Base-by-base conservation (phyloP, 2,888 invertebrate species). In the Cosmorhoe ocellata region DNA sequence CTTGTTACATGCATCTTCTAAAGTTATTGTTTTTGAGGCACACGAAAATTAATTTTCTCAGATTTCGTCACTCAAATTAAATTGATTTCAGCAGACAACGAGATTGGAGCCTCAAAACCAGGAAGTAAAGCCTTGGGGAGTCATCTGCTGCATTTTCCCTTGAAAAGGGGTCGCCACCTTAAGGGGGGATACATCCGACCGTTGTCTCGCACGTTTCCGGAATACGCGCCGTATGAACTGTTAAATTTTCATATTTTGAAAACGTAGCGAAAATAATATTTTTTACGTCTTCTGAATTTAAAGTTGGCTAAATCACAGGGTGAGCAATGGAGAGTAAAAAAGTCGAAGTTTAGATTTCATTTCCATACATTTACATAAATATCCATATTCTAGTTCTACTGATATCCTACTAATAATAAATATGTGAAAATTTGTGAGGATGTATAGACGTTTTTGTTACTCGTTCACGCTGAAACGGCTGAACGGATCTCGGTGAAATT, bases 151-250 rank as follows among this genome's bases (percentile, higher is more conserved):
- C 39, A 27, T 24, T 50, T 48, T 44, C 54, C 28, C 39, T 47
- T 37, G 32, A 31, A 42, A 6, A 10, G 36, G 36, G 34, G 34
- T 1, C n/a, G 8, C 7, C 11, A 38, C 22, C 8, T 11, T 24
- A 26, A 27, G 22, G 28, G 28, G 37, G 27, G 26, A 10, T 12
- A 31, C 30, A 30, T 44, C 49, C 54, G 40, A 42, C 52, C 53
- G 47, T 54, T 56, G 61, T 61, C 61, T 61, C 55, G 49, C 30
- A 55, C 52, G 53, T 57, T 57, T 61, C 61, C 61, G 59, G 56
- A 54, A 45, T 51, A 40, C 42, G 47, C 33, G 42, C 45, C 48
- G 46, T 28, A 28, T 42, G 47, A 56, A 48, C 51, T 37, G 52
- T 36, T 38, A 18, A 2, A 18, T 4, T 18, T 45, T 28, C 28